Base-by-base conservation (phyloP, 2,888 invertebrate genomes). In the Drosophila anomelani region DNA sequence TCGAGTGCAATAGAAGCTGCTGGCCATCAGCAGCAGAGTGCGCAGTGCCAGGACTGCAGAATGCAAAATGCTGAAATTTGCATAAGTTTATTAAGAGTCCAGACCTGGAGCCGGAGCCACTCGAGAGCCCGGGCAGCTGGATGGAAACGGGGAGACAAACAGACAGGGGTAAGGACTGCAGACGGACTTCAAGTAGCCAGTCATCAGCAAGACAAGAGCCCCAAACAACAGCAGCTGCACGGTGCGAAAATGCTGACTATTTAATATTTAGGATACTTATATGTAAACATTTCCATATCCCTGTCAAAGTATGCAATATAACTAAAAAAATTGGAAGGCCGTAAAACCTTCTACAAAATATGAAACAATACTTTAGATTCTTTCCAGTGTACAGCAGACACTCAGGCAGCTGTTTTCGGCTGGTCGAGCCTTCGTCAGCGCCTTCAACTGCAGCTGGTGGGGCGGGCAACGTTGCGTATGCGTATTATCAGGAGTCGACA, bases 61-160 rank as follows among this genome's bases (percentile, higher is more conserved):
- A 29, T 32, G 34, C 66, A 53, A 51, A 67, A 41, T 57, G 67
- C 54, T 49, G 47, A 79, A 82, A 83, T 83, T 83, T 83, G 82
- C 83, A 83, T 85, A 82, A 83, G 74, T 85, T 85, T 79, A 79
- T 83, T 80, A 82, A 84, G 72, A 63, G 63, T 53, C 57, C 67
- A 49, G 53, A 43, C 62, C 70, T 60, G 67, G 67, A 36, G 53
- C 53, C 66, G 23, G 43, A 39, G 53, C 54, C 71, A 72, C 72
- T 72, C 63, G 53, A 71, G 58, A 61, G 56, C 59, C 64, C 59
- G 47, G 55, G 55, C 66, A 72, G 66, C 62, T 75, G 51, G 62
- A 44, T 53, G 26, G 38, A 57, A 26, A 43, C 55, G 44, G 59
- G 43, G 32, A 39, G 57, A 60, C 76, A 63, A 55, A 56, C 43